Evolutionary conservation across 2,797 vertebrate species (phyloP), one percentile per base, ranked within the genome.

Genomic region (Morus bassanus): DNA sequence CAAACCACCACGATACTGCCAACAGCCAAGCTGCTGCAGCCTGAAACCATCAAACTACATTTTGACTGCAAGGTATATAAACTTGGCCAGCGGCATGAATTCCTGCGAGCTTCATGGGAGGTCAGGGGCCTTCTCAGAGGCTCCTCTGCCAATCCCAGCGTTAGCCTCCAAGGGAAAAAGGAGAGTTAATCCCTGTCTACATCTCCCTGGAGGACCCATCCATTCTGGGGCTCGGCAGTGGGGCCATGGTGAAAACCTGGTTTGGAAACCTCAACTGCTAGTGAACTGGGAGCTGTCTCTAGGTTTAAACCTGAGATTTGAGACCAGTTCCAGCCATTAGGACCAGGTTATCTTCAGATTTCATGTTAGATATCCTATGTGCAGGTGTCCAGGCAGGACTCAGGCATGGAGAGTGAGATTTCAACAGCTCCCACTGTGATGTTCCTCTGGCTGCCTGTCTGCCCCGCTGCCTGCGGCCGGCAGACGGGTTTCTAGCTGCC

Each of bases 351-450:
- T 3, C 48, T 46, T 43, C 84, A 35, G 13, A 31, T 24, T 28
- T n/a, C 69, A 18, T 1, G 13, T 10, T 2, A n/a, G 23, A 7
- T 2, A 6, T 7, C 39, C n/a, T 1, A 7, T 1, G 6, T 2
- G 37, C 16, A 13, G 33, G 24, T 16, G n/a, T 15, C 63, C 80
- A n/a, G n/a, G 69, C 50, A 60, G 82, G 65, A 30, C 72, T 70
- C 33, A 7, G 61, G 14, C 14, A n/a, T 0, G 11, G 61, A 41
- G 9, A 56, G 24, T 0, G 51, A 50, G 25, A 54, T 21, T 12
- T 9, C 50, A 63, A 2, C 54, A 35, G 30, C 33, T 63, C 43
- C 59, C 63, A 14, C 31, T 0, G 18, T 60, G 63, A 14, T 8
- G 41, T 6, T 21, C 33, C 41, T 13, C 72, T 10, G 19, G 46